Evolutionary conservation across 2,888 invertebrate genomes (phyloP).

Genomic region (Spisula subtruncata): DNA sequence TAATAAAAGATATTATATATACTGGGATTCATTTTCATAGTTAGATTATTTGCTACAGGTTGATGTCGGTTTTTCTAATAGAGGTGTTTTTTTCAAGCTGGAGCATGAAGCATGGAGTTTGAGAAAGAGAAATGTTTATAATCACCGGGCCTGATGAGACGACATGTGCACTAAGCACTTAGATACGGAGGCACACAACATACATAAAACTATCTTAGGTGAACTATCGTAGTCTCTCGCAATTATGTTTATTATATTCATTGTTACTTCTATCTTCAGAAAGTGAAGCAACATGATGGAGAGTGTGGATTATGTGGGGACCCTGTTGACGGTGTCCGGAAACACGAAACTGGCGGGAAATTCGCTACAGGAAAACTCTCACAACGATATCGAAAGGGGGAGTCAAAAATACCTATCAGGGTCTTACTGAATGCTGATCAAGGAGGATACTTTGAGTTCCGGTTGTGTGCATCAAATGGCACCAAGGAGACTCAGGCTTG

Average conservation of each 20-base stretch:
- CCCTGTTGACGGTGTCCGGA: slow-evolving; percentile 89
- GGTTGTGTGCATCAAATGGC: slow-evolving; percentile 79
- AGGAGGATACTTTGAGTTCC: slow-evolving; percentile 83
- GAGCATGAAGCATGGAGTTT: too few species aligned
- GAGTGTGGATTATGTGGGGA: slow-evolving; percentile 96
- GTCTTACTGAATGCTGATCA: slow-evolving; percentile 80
- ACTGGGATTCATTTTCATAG: too few species aligned
- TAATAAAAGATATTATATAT: too few species aligned
- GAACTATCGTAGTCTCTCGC: neutral
- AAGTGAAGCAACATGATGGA: slow-evolving; percentile 88
- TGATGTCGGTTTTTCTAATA: too few species aligned
- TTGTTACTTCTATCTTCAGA: slow-evolving; percentile 48
- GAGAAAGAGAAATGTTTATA: too few species aligned
- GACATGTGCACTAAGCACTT: too few species aligned
- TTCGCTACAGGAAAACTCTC: slow-evolving; percentile 79
- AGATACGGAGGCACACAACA: too few species aligned
- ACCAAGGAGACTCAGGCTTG: slow-evolving; percentile 73
- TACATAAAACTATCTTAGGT: too few species aligned
- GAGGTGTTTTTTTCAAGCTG: too few species aligned
- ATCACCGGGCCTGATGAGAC: too few species aligned
- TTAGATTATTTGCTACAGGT: too few species aligned
- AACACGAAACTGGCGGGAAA: slow-evolving; percentile 81
- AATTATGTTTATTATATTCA: neutral
- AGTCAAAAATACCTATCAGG: slow-evolving; percentile 52
- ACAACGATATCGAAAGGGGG: slow-evolving; percentile 38